Base-by-base conservation (phyloP, 2,797 vertebrate genomes). In the Myotis vivesi region DNA sequence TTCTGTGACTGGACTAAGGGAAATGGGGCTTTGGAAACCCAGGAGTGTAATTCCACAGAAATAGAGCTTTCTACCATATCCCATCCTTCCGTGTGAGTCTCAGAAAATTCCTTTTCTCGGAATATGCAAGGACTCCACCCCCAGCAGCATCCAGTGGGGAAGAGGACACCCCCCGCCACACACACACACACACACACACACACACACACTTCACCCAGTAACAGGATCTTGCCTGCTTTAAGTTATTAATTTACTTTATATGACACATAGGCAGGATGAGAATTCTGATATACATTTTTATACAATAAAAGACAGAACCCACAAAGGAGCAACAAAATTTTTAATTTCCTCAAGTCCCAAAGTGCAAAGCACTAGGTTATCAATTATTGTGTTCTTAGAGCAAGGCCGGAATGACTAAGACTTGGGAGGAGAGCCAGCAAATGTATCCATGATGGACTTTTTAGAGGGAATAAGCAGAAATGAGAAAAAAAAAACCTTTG, bases 201-300 rank as follows among this genome's bases (percentile, higher is more conserved):
- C 57, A 59, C 57, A 25, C 9, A 59, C 57, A 59, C 57, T 59
- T 59, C 25, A 59, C 57, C 57, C 57, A 15, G 25, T 15, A 3
- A 59, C 5, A 79, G 33, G 2, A n/a, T 71, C 41, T 23, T 44
- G 69, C 8, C 41, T 84, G 19, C 46, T 88, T 94, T 73, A 57
- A 68, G 46, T 71, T 53, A 94, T n/a, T 80, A 68, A 77, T 91
- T 76, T 87, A 68, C 46, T 90, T 71, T 89, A 80, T 46, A 57
- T n/a, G 62, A 64, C 38, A n/a, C 15, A 23, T 33, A 75, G 57
- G 46, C 53, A 91, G 25, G 49, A n/a, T 57, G 19, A 82, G 1
- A 75, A 91, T 73, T 94, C 51, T 64, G 46, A 57, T 55, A 59
- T 23, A 25, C 68, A 41, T 33, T 76, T 71, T 83, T 30, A 75